A percentile compares a stretch with the other conserved stretches of the same genome.
These are phyloP conservation scores for Myotis pilosus DNA, from an alignment of 2,797 vertebrate genomes.

Conservation along the genomic window DNA sequence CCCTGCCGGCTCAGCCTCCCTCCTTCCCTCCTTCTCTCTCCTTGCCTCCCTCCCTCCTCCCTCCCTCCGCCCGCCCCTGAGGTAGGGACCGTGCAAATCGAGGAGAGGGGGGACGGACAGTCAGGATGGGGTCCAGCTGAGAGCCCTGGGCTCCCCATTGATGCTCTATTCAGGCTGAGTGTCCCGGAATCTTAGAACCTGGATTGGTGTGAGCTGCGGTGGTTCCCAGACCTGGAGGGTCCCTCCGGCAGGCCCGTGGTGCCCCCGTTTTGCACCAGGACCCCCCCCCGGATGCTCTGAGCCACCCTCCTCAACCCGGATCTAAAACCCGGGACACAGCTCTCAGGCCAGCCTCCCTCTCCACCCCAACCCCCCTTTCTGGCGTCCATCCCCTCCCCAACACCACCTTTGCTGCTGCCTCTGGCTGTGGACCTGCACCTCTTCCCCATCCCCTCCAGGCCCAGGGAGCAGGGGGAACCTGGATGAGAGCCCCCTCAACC, in stretches of 20 bases:
- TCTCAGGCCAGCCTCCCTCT: conserved; percentile 76
- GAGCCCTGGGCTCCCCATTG: not conserved
- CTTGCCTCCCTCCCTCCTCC: conserved; percentile 47
- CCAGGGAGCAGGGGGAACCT: conserved; percentile 42
- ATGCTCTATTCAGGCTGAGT: not conserved
- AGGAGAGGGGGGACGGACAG: conserved; percentile 62
- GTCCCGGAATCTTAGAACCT: conserved; percentile 23
- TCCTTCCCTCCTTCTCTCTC: conserved; percentile 40
- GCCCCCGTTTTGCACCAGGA: conserved; percentile 58
- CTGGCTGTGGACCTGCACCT: conserved; percentile 66
- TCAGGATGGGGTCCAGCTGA: conserved; percentile 25
- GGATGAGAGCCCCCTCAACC: conserved; percentile 52
- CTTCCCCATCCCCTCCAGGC: conserved; percentile 20
- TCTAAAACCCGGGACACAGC: conserved; percentile 73
- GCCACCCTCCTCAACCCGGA: conserved; percentile 76
- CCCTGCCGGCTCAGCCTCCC: conserved; percentile 52
- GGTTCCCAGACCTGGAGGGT: conserved; percentile 13
- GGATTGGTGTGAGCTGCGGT: conserved; percentile 18
- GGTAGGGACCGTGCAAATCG: conserved; percentile 72
- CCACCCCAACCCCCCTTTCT: conserved; percentile 73
- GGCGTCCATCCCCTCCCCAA: conserved; percentile 74
- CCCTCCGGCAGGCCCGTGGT: conserved; percentile 17
- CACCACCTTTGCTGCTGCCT: conserved; percentile 76
- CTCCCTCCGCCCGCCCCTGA: conserved; percentile 53
- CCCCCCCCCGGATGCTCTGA: conserved; percentile 70